Base-by-base conservation (phyloP, 1,140 invertebrate species). In the fruit fly (Drosophila melanogaster) region DNA sequence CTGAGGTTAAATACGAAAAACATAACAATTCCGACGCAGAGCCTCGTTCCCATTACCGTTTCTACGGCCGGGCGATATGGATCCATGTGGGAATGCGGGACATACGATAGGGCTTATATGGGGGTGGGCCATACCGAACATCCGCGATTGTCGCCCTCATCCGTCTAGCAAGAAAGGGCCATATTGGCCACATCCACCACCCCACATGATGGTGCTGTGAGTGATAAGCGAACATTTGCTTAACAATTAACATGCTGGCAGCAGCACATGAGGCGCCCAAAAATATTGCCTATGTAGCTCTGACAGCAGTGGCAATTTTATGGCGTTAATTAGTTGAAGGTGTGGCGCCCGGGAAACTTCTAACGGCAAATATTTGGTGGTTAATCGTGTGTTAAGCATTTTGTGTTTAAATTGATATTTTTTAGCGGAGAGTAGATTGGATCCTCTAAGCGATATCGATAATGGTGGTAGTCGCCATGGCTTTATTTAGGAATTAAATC, bases 1-100 rank as follows among this genome's bases (percentile, higher is more conserved):
- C 79, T 86, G 83, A 86, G 83, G 83, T 86, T 86, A 86, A 87
- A 83, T 87, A 86, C 79, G 79, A 86, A 86, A 86, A 86, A 89
- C 83, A 86, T 87, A 89, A 81, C 81, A 78, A 81, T 81, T 71
- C 74, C 53, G 61, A 62, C 67, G 61, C 54, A 65, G 41, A 67
- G 35, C n/a, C 30, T 19, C 50, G 50, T 15, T 15, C 12, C 40
- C 35, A 50, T 57, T 51, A 14, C 49, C 30, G 30, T 30, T 49
- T 49, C 46, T 24, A 4, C 30, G 26, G 37, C 54, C 53, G 72
- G 77, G 62, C 77, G 72, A 77, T 61, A 66, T 79, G 80, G 60
- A 79, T 64, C 58, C 62, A 49, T 74, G 62, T 59, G 56, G 47
- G 46, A 64, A 69, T 54, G 59, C 56, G 58, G 75, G 54, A 76